Conservation (phyloP, 30 jellyfish, hydroid and myxozoan species). For the Cassiopea xamachana region DNA sequence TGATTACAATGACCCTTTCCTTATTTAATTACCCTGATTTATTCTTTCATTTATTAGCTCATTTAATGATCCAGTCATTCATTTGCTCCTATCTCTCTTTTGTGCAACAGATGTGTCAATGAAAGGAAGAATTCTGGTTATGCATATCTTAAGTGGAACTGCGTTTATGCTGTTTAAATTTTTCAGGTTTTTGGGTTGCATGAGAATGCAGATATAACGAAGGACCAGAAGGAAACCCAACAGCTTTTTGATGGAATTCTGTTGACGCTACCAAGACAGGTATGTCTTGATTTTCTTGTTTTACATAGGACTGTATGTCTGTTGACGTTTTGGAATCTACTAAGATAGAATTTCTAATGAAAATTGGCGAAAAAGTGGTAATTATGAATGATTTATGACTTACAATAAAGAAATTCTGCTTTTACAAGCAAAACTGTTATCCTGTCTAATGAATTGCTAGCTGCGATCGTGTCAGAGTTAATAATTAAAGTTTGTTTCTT, state of each 20-base stretch:
- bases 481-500: background rate
- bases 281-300: background rate
- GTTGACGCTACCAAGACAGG: conserved; percentile 75
- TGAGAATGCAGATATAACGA: conserved; percentile 75
- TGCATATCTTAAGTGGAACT: background rate
- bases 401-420: too few species aligned
- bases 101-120: too few species aligned
- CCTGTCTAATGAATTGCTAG: background rate
- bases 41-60: too few species aligned
- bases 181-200: conserved; percentile 74
- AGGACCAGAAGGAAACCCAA: conserved; percentile 76
- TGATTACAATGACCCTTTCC: too few species aligned
- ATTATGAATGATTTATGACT: too few species aligned
- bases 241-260: conserved; percentile 75
- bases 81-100: too few species aligned
- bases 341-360: too few species aligned
- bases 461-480: background rate
- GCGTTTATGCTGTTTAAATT: background rate
- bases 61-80: too few species aligned
- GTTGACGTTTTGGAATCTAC: background rate
- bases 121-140: too few species aligned
- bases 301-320: background rate
- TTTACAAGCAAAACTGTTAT: too few species aligned
- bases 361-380: too few species aligned
- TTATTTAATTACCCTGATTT: too few species aligned